phyloP scores from a whole-genome alignment of 2,113 vertebrate species.

The Hucho hucho region DNA sequence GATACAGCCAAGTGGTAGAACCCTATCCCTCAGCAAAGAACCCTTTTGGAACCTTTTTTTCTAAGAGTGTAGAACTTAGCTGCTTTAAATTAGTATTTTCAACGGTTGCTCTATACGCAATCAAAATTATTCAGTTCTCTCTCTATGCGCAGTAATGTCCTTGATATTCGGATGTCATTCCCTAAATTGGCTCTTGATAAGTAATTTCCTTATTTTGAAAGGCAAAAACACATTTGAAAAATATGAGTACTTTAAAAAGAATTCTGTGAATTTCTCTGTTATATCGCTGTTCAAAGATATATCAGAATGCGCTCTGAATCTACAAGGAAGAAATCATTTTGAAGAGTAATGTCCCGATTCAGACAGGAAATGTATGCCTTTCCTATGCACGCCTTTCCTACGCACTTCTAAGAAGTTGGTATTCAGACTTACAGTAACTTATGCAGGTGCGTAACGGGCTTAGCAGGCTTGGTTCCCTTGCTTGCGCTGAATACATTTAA shows the following conservation, averaged over 20 bases:
- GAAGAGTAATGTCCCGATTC: background rate
- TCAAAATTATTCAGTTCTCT: background rate
- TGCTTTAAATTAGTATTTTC: slow-evolving; percentile 12
- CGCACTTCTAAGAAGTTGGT: no score
- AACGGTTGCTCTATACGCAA: background rate
- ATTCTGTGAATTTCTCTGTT: background rate
- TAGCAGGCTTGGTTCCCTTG: no score
- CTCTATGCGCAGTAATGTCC: background rate
- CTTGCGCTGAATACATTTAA: no score
- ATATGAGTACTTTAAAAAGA: no score
- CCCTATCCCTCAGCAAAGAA: no score
- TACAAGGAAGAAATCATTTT: no score
- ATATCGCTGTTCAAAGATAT: background rate
- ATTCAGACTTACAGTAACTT: no score
- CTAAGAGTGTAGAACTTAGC: background rate
- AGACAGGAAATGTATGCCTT: no score
- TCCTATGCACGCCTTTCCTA: background rate
- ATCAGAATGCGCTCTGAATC: background rate
- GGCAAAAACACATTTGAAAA: background rate
- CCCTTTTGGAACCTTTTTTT: no score
- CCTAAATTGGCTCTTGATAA: background rate
- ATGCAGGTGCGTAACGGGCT: no score
- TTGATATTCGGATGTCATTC: background rate
- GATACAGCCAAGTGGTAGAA: no score
- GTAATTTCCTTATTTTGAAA: background rate